Evolutionary conservation across 2,113 vertebrate genomes (phyloP).

Genomic region (Eulemur macaco): DNA sequence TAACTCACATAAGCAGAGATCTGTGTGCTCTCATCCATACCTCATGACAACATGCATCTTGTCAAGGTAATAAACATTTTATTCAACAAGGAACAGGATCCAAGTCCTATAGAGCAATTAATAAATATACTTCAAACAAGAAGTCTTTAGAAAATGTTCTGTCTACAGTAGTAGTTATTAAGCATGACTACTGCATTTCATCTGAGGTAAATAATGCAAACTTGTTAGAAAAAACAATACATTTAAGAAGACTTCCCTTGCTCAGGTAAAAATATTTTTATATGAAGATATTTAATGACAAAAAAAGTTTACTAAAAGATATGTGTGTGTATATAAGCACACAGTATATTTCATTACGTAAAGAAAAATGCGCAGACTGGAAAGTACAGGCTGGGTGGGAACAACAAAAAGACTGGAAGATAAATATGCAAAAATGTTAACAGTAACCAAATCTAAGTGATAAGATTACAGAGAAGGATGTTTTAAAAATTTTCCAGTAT

Average conservation of each 20-base stretch:
- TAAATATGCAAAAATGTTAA: constrained; percentile 31
- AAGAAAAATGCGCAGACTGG: neutral
- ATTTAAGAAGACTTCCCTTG: neutral
- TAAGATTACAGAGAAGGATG: constrained; percentile 30
- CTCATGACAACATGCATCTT: neutral
- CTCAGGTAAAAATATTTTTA: constrained; percentile 29
- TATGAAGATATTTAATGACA: constrained; percentile 31
- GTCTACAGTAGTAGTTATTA: neutral
- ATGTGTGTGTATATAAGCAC: neutral
- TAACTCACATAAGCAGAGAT: neutral
- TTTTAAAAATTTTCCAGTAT: neutral
- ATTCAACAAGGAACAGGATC: neutral
- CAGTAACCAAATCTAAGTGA: constrained; percentile 16
- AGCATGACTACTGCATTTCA: neutral
- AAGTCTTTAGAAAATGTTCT: constrained; percentile 8
- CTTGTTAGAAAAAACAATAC: neutral
- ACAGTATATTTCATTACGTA: neutral
- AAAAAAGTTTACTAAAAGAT: neutral
- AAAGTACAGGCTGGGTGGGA: no score
- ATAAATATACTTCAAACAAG: constrained; percentile 30
- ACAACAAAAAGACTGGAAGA: neutral
- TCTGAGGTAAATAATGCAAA: constrained; percentile 1
- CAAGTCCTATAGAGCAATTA: neutral
- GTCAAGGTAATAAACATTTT: neutral
- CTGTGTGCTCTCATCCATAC: neutral